Evolutionary conservation across 2,113 vertebrate species (phyloP).

Genomic region (Emydocephalus ijimae): DNA sequence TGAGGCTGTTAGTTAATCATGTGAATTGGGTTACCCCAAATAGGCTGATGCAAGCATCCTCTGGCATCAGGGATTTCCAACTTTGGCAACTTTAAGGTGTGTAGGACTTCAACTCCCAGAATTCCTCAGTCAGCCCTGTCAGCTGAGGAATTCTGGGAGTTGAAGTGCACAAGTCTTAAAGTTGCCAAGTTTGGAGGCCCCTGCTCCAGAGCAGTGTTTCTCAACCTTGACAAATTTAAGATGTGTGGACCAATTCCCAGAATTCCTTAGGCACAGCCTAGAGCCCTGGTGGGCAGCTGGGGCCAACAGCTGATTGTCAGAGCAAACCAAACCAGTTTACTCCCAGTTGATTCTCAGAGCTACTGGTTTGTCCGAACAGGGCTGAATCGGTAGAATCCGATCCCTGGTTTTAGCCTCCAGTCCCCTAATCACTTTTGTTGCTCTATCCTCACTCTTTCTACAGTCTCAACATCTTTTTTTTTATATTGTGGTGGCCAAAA

Average conservation of each 20-base stretch:
- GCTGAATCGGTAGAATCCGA: too few relatives aligned
- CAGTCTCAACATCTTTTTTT: background rate
- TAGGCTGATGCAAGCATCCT: background rate
- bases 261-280: too few relatives aligned
- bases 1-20: background rate
- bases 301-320: too few relatives aligned
- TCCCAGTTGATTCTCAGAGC: too few relatives aligned
- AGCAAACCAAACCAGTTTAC: too few relatives aligned
- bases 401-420: too few relatives aligned
- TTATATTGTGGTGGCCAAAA: background rate
- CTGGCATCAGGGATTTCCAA: background rate
- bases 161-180: background rate
- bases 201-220: background rate
- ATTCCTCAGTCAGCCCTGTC: background rate
- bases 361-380: too few relatives aligned
- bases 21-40: background rate
- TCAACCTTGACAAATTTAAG: too few relatives aligned
- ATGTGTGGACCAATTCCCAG: too few relatives aligned
- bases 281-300: too few relatives aligned
- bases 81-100: background rate
- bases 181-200: background rate
- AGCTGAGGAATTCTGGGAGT: background rate
- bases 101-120: background rate
- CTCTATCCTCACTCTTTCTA: background rate
- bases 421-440: background rate